Percentiles rank a stretch among this genome's conserved stretches.
Conservation (phyloP, 2,113 vertebrate species). For the Chloropsis cyanopogon region DNA sequence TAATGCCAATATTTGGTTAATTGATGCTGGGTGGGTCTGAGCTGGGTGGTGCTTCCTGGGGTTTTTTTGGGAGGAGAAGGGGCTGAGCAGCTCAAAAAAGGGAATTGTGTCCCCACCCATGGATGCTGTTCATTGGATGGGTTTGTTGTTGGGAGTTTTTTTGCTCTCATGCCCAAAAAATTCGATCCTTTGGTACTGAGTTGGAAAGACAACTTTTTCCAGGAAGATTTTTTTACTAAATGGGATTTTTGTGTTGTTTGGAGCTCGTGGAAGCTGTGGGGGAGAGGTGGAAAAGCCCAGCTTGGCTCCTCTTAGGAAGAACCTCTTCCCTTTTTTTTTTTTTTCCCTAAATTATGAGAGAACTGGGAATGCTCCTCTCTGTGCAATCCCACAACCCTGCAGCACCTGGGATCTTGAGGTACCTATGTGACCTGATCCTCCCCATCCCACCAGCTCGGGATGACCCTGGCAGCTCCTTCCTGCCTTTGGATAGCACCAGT, state of each 20-base stretch:
- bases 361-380: background rate
- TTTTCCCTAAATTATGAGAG: background rate
- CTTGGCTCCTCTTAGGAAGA: background rate
- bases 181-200: accelerated
- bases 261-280: accelerated
- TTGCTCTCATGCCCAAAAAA: background rate
- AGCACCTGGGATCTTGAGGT: background rate
- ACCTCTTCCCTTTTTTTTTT: background rate
- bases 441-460: background rate
- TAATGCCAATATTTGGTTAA: background rate
- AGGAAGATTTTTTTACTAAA: background rate
- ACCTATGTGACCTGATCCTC: background rate
- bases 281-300: background rate
- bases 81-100: background rate
- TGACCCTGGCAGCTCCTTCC: background rate
- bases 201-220: background rate
- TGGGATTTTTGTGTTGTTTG: background rate
- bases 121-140: accelerated
- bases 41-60: accelerated
- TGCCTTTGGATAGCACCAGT: accelerated
- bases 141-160: background rate
- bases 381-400: accelerated
- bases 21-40: accelerated
- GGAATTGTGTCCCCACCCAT: background rate
- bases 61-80: background rate